These are phyloP conservation scores for Danio tinwini DNA, from an alignment of 2,797 vertebrate genomes.

Conservation along the genomic window DNA sequence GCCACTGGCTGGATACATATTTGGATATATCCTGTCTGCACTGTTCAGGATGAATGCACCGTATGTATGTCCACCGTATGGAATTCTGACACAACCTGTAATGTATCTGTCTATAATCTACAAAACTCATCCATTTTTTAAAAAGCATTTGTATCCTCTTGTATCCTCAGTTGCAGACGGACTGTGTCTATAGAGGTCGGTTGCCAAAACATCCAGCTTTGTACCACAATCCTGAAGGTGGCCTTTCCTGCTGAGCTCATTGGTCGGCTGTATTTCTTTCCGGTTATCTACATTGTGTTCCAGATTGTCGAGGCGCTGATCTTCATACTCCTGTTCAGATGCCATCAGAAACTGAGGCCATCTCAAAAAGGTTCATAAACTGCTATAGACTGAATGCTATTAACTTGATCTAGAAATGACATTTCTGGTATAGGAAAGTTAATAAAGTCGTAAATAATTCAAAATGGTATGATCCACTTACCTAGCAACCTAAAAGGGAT, in stretches of 20 bases:
- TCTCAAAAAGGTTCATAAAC: not conserved
- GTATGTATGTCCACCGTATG: conserved; percentile 65
- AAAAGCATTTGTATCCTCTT: conserved; percentile 5
- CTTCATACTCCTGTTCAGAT: conserved; percentile 72
- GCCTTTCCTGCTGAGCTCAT: conserved; percentile 74
- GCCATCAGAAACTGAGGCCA: conserved; percentile 65
- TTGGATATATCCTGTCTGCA: conserved; percentile 79
- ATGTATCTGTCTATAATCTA: not conserved
- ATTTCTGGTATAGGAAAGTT: too few relatives aligned
- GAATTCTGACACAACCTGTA: not conserved
- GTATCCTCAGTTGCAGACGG: conserved; percentile 70
- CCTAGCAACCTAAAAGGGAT: too few relatives aligned
- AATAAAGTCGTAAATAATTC: too few relatives aligned
- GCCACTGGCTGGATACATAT: conserved; percentile 80
- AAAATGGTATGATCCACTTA: too few relatives aligned
- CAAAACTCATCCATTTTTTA: not conserved
- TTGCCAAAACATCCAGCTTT: conserved; percentile 83
- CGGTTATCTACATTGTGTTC: conserved; percentile 73
- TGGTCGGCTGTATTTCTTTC: conserved; percentile 81
- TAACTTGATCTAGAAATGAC: not conserved
- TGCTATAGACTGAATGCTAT: not conserved
- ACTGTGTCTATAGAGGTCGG: conserved; percentile 83
- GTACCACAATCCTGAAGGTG: conserved; percentile 77
- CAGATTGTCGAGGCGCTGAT: conserved; percentile 76
- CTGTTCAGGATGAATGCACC: conserved; percentile 73